Percentiles rank a stretch among this genome's conserved stretches.
Evolutionary conservation across 1,140 invertebrate species (phyloP).

Genomic region (Elymnias hypermnestra): DNA sequence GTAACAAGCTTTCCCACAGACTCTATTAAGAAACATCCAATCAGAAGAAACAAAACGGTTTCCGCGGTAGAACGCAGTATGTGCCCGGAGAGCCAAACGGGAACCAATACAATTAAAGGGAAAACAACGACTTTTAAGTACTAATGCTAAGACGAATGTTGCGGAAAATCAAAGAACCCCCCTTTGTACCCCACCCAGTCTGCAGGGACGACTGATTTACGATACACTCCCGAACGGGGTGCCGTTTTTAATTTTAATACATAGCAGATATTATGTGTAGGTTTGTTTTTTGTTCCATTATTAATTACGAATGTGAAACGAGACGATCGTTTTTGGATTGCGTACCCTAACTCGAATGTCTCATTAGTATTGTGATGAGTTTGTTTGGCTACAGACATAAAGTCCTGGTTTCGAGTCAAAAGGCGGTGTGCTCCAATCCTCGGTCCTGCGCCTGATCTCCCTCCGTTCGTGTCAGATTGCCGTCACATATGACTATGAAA

Average conservation of each 20-base stretch:
- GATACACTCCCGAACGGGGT: constrained; percentile 42
- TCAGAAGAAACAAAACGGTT: constrained; percentile 4
- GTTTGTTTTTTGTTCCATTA: too few species aligned
- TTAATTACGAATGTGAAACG: too few species aligned
- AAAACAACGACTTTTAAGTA: constrained; percentile 60
- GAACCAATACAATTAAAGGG: constrained; percentile 68
- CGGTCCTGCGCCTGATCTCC: too few species aligned
- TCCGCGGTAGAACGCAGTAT: constrained; percentile 4
- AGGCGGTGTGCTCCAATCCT: too few species aligned
- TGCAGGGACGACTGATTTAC: constrained; percentile 66
- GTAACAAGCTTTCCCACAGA: constrained; percentile 5
- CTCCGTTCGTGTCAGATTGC: too few species aligned
- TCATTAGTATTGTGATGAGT: too few species aligned
- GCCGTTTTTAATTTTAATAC: constrained; percentile 49
- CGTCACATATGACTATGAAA: too few species aligned
- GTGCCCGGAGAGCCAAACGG: constrained; percentile 21
- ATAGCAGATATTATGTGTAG: not conserved
- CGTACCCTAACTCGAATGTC: too few species aligned
- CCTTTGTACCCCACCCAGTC: constrained; percentile 31
- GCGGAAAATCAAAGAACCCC: constrained; percentile 66
- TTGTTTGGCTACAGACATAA: too few species aligned
- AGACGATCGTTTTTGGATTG: too few species aligned
- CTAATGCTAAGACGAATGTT: constrained; percentile 73
- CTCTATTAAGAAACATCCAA: constrained; percentile 21
- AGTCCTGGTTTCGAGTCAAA: too few species aligned